Percentiles rank a stretch among this genome's conserved stretches.
phyloP scores from a whole-genome alignment of 2,888 invertebrate species.

The Pseudococcus jackbeardsleyi region DNA sequence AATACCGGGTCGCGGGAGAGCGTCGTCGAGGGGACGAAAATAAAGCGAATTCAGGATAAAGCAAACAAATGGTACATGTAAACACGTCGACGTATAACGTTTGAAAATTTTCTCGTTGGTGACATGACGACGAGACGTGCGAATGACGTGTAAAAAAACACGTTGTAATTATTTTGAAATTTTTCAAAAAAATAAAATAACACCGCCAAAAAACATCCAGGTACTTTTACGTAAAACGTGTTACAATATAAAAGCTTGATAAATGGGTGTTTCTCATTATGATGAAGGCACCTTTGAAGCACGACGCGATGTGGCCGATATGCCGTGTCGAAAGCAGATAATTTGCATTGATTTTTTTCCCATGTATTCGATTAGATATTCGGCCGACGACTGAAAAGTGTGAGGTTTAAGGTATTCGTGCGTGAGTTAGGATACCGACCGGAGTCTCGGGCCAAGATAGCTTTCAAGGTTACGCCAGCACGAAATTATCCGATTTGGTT shows the following conservation, averaged over 20 bases:
- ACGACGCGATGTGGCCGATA: background rate
- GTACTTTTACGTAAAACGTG: background rate
- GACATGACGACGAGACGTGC: background rate
- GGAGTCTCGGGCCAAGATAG: constrained; percentile 5
- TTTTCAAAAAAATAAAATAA: background rate
- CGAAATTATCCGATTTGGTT: constrained; percentile 14
- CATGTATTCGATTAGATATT: constrained; percentile 12
- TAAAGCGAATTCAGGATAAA: background rate
- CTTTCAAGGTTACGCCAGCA: constrained; percentile 3
- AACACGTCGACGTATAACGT: background rate
- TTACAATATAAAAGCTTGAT: background rate
- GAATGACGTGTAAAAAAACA: background rate
- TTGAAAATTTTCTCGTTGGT: background rate
- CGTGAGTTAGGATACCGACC: background rate
- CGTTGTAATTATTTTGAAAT: background rate
- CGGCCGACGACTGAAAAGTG: background rate
- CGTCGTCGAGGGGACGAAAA: background rate
- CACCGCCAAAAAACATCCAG: background rate
- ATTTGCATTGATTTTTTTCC: background rate
- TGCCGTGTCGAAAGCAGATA: background rate
- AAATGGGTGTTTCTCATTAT: background rate
- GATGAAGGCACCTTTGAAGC: background rate
- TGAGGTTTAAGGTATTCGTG: constrained; percentile 31
- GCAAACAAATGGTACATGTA: constrained; percentile 1
- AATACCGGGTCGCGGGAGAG: background rate